Evolutionary conservation across 2,888 invertebrate genomes (phyloP).

Genomic region (Podotricha telesiphe): DNA sequence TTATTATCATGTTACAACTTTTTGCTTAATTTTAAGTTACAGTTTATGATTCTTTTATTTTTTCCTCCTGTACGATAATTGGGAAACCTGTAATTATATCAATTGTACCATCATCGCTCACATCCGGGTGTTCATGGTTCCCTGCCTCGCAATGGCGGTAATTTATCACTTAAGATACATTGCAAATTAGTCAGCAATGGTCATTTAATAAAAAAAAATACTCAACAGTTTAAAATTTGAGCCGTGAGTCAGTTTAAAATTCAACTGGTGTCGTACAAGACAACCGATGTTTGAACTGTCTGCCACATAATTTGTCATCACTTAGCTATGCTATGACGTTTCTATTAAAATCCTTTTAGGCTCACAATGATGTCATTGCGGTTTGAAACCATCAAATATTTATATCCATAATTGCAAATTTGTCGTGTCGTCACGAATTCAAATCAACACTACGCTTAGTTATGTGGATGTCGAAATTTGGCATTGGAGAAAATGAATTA

Average conservation of each 20-base stretch:
- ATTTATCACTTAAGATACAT: slow-evolving; percentile 40
- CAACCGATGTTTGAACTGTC: slow-evolving; percentile 40
- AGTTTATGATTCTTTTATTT: slow-evolving; percentile 18
- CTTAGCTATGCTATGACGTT: slow-evolving; percentile 64
- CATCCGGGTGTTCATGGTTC: slow-evolving; percentile 33
- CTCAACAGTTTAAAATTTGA: slow-evolving; percentile 43
- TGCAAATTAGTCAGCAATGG: slow-evolving; percentile 46
- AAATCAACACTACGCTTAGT: slow-evolving; percentile 33
- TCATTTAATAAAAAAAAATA: slow-evolving; percentile 41
- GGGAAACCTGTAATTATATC: slow-evolving; percentile 25
- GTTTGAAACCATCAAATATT: slow-evolving; percentile 47
- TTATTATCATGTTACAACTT: background rate
- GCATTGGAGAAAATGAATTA: slow-evolving; percentile 36
- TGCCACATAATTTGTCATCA: slow-evolving; percentile 57
- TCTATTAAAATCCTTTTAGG: slow-evolving; percentile 51
- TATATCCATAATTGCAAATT: slow-evolving; percentile 33
- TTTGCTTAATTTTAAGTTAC: slow-evolving; percentile 1
- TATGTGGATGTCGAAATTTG: slow-evolving; percentile 25
- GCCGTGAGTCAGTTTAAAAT: slow-evolving; percentile 47
- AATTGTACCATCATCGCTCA: slow-evolving; percentile 28
- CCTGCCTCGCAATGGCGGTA: slow-evolving; percentile 31
- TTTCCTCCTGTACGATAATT: slow-evolving; percentile 22
- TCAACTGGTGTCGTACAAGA: slow-evolving; percentile 14
- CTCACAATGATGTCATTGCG: slow-evolving; percentile 65
- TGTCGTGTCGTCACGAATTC: slow-evolving; percentile 38